Evolutionary conservation across 2,113 vertebrate species (phyloP).

Genomic region (Suricata suricatta): DNA sequence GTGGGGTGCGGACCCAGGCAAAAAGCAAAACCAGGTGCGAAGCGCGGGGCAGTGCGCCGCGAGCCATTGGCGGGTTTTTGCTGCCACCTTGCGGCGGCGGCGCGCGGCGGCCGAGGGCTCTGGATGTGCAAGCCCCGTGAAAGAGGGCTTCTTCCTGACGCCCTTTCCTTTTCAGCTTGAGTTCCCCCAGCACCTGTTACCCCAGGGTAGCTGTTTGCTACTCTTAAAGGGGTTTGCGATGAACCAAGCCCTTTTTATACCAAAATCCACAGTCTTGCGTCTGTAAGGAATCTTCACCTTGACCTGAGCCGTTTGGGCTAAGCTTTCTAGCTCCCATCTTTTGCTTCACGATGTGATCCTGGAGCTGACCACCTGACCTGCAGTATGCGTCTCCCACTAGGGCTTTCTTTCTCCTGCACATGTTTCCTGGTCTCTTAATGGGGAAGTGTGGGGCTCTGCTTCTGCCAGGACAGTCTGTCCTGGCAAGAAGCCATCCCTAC

Average conservation of each 20-base stretch:
- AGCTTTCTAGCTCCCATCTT: neutral
- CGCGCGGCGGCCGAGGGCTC: neutral
- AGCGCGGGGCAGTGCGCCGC: neutral
- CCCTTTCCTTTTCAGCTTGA: neutral
- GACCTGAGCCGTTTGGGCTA: neutral
- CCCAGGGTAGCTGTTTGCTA: neutral
- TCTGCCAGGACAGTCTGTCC: accelerated
- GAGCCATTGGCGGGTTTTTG: conserved; percentile 66
- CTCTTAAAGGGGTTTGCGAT: neutral
- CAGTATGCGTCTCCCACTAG: neutral
- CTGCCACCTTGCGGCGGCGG: conserved; percentile 73
- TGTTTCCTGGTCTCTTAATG: accelerated
- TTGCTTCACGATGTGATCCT: neutral
- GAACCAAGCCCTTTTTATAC: neutral
- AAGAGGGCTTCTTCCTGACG: accelerated
- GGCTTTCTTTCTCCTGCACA: neutral
- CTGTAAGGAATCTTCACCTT: neutral
- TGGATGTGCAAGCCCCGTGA: accelerated
- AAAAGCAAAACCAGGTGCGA: neutral
- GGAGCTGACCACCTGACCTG: neutral
- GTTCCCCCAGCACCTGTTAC: neutral
- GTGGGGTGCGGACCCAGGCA: neutral
- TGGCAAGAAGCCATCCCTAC: accelerated
- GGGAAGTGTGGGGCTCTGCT: accelerated
- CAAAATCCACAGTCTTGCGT: neutral